phyloP scores from a whole-genome alignment of 1,140 invertebrate genomes.

The Panulirus ornatus region DNA sequence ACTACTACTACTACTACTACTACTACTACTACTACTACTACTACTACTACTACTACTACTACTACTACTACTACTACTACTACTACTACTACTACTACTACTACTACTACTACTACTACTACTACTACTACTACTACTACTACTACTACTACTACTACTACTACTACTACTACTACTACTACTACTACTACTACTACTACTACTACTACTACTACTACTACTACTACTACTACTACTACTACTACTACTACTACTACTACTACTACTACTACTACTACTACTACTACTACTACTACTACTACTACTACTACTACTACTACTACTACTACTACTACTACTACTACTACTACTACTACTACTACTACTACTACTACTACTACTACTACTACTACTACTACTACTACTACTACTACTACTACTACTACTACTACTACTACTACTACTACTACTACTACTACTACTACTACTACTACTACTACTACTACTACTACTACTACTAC shows the following conservation, averaged over 20 bases:
- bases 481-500: too few relatives aligned
- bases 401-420: not conserved
- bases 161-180: slow-evolving; percentile 1
- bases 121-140: slow-evolving; percentile 10
- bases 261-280: slow-evolving; percentile 4
- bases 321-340: slow-evolving; percentile 20
- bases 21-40: not conserved
- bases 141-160: slow-evolving; percentile 4
- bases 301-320: slow-evolving; percentile 18
- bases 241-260: slow-evolving; percentile 8
- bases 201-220: not conserved
- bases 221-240: not conserved
- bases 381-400: not conserved
- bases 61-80: slow-evolving; percentile 1
- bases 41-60: not conserved
- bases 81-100: not conserved
- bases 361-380: slow-evolving; percentile 1
- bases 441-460: not conserved
- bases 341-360: slow-evolving; percentile 15
- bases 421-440: too few relatives aligned
- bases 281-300: not conserved
- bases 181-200: not conserved
- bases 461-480: too few relatives aligned
- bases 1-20: not conserved
- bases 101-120: not conserved